These are phyloP conservation scores for Dicyrtoma fusca DNA, from an alignment of 2,888 invertebrate species.

Conservation along the genomic window DNA sequence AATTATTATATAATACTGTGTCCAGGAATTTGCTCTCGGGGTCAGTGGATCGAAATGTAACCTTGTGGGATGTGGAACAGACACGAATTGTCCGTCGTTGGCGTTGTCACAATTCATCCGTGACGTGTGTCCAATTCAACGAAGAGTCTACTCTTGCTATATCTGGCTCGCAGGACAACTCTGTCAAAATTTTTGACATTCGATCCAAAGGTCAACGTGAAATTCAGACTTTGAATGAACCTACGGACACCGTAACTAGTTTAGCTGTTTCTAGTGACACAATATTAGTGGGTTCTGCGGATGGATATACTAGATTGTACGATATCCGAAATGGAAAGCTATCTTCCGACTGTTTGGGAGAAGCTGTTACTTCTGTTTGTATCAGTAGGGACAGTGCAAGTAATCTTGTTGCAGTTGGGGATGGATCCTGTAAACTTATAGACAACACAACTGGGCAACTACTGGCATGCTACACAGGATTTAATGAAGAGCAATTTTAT, in stretches of 20 bases:
- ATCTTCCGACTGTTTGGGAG: slow-evolving; percentile 81
- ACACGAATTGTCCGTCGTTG: slow-evolving; percentile 82
- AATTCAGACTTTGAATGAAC: slow-evolving; percentile 74
- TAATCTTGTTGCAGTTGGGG: slow-evolving; percentile 80
- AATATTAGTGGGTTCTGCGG: slow-evolving; percentile 87
- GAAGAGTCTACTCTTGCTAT: slow-evolving; percentile 91
- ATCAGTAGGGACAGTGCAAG: slow-evolving; percentile 94
- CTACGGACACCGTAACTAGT: slow-evolving; percentile 73
- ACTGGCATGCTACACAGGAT: slow-evolving; percentile 78
- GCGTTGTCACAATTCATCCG: slow-evolving; percentile 83
- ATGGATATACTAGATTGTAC: slow-evolving; percentile 83
- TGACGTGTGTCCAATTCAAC: slow-evolving; percentile 85
- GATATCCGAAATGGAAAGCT: slow-evolving; percentile 87
- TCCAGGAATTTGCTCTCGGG: slow-evolving; percentile 75
- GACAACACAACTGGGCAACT: slow-evolving; percentile 85
- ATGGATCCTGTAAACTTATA: slow-evolving; percentile 79
- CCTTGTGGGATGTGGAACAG: slow-evolving; percentile 94
- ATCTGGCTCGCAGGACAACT: slow-evolving; percentile 92
- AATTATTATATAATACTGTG: too few relatives aligned
- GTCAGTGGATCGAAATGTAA: slow-evolving; percentile 89
- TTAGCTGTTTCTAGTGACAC: slow-evolving; percentile 79
- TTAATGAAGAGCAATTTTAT: slow-evolving; percentile 60
- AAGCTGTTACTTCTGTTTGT: slow-evolving; percentile 78
- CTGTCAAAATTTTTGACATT: slow-evolving; percentile 89
- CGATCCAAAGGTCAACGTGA: slow-evolving; percentile 60